Conservation (phyloP, 2,888 invertebrate genomes). For the Apocheima hispidaria region DNA sequence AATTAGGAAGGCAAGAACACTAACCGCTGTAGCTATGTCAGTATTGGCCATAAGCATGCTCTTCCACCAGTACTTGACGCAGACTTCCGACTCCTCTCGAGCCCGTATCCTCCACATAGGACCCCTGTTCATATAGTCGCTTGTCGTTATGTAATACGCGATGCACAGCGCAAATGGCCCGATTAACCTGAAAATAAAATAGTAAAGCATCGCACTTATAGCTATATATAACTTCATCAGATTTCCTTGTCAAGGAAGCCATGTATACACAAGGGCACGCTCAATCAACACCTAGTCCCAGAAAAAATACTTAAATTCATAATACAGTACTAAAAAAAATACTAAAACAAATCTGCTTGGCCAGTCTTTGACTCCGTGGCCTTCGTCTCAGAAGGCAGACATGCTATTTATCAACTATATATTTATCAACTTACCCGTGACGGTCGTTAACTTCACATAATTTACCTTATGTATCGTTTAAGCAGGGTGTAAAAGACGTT, state of each 20-base stretch:
- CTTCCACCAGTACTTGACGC: constrained; percentile 52
- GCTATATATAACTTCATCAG: too few relatives aligned
- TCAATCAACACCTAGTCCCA: too few relatives aligned
- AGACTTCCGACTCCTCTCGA: constrained; percentile 40
- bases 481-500: constrained; percentile 42
- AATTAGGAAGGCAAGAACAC: constrained; percentile 9
- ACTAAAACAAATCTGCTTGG: too few relatives aligned
- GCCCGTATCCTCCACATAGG: constrained; percentile 46
- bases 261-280: too few relatives aligned
- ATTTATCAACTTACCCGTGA: neutral
- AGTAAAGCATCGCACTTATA: too few relatives aligned
- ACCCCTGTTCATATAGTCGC: constrained; percentile 42
- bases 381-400: too few relatives aligned
- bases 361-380: too few relatives aligned
- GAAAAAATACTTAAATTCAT: too few relatives aligned
- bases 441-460: constrained; percentile 4
- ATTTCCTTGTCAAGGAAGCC: too few relatives aligned
- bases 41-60: constrained; percentile 55
- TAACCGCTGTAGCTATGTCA: constrained; percentile 47
- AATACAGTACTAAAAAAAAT: too few relatives aligned
- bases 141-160: constrained; percentile 41
- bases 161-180: constrained; percentile 45
- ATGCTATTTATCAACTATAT: too few relatives aligned
- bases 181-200: constrained; percentile 42
- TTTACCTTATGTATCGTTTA: constrained; percentile 58